These are phyloP conservation scores for Phyllotis vaccarum DNA, from an alignment of 2,797 vertebrate species.

Conservation along the genomic window DNA sequence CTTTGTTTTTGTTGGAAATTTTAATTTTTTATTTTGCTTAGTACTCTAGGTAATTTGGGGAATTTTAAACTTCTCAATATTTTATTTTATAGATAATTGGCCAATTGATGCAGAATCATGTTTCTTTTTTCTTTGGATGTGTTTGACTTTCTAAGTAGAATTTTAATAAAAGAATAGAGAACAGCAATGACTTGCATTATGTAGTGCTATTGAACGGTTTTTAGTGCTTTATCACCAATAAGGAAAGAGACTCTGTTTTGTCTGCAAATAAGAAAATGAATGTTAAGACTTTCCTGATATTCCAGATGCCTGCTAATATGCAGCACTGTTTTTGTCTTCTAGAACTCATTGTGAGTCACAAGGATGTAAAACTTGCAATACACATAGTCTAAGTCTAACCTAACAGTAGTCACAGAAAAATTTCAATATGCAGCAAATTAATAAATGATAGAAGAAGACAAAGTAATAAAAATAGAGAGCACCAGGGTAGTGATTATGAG, in stretches of 20 bases:
- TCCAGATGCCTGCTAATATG: not conserved
- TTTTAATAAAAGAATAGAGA: not conserved
- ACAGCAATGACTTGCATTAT: not conserved
- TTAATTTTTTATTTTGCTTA: conserved; percentile 13
- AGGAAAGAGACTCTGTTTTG: not conserved
- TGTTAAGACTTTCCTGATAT: not conserved
- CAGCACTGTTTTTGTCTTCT: not conserved
- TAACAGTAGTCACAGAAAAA: not conserved
- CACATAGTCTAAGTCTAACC: not conserved
- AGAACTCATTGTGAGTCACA: not conserved
- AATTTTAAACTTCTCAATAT: not conserved
- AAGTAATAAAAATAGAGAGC: not conserved
- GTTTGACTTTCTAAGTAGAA: not conserved
- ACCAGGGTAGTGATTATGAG: not conserved
- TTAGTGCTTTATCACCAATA: not conserved
- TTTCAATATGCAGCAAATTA: not conserved
- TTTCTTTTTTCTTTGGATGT: not conserved
- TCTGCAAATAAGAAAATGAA: not conserved
- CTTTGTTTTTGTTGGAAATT: not conserved
- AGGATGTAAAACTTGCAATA: not conserved
- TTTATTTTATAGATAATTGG: not conserved
- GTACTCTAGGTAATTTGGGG: conserved; percentile 17
- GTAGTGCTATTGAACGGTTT: not conserved
- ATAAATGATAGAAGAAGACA: not conserved
- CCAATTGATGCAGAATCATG: not conserved